phyloP scores from a whole-genome alignment of 1,140 invertebrate species.

The Trinorchestia longiramus region DNA sequence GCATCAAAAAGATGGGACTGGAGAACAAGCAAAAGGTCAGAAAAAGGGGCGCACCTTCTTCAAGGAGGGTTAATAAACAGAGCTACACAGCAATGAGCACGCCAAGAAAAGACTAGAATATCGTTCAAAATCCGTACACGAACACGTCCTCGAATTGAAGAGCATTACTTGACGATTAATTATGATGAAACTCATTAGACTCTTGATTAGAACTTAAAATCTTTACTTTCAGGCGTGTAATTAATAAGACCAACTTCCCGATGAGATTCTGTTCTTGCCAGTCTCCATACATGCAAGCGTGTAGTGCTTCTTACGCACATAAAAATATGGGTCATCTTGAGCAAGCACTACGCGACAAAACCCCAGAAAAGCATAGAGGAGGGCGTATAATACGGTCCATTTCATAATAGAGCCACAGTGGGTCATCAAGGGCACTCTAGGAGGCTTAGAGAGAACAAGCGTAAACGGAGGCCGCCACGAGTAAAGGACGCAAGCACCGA shows the following conservation, averaged over 20 bases:
- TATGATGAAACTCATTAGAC: not conserved
- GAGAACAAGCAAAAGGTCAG: conserved; percentile 52
- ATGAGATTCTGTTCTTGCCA: not conserved
- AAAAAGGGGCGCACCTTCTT: conserved; percentile 37
- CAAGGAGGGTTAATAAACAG: conserved; percentile 18
- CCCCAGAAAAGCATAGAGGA: not conserved
- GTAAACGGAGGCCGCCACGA: conserved; percentile 10
- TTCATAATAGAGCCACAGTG: conserved; percentile 43
- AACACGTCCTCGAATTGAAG: not conserved
- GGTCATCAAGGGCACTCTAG: conserved; percentile 39
- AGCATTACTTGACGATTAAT: not conserved
- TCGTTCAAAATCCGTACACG: not conserved
- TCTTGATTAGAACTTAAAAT: not conserved
- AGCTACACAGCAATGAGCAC: not conserved
- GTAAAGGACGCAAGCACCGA: conserved; percentile 35
- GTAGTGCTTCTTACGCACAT: not conserved
- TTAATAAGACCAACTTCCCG: not conserved
- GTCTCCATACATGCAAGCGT: not conserved
- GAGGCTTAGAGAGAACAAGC: conserved; percentile 45
- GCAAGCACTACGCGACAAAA: not conserved
- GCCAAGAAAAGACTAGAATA: not conserved
- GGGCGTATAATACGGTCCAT: conserved; percentile 24
- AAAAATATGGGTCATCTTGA: not conserved
- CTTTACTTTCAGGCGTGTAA: not conserved
- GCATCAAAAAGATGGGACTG: conserved; percentile 48